Base-by-base conservation (phyloP, 92 coral and sea anemone species). In the Porites divaricata region DNA sequence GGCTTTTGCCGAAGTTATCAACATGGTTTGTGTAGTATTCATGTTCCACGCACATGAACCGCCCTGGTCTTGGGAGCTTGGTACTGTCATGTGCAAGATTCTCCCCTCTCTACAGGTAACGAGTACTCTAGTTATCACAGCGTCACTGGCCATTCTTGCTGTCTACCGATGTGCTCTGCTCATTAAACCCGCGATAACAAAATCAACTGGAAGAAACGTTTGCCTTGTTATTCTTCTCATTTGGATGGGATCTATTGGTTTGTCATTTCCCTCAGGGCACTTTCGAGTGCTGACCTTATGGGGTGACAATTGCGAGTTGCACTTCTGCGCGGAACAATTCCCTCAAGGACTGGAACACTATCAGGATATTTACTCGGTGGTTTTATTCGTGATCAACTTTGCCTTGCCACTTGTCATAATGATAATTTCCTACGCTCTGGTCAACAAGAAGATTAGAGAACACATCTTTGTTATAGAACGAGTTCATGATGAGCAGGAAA, bases 1-100 rank as follows among this genome's bases (percentile, higher is more conserved):
- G 76, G 76, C 76, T 16, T 26, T 49, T 26, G 57, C 76, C 11
- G 76, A 71, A 49, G 8, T 71, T 19, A 23, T 71, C 41, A 71
- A 51, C 51, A 71, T 35, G 11, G 51, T 71, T 26, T 71, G 76
- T 35, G 2, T 71, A 51, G 20, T 71, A 16, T 71, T 35, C 51
- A 35, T 49, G 56, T 71, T 71, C 56, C 70, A 65, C 19, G 59
- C 59, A 2, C 10, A 54, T 15, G 59, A 54, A 15, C 59, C 11
- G 9, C 59, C 59, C 12, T 54, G 59, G 59, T 54, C 59, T 54
- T 54, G 59, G 59, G 16, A 54, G 17, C 59, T 54, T 4, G 59
- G 59, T 2, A 54, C 4, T 54, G 14, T 8, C 59, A 54, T 54
- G 59, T 54, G 59, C 59, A 54, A 54, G 17, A 54, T 54, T 54